A percentile compares a stretch with the other conserved stretches of the same genome.
These are phyloP conservation scores for Myotis pilosus DNA, from an alignment of 2,797 vertebrate species.

Conservation along the genomic window DNA sequence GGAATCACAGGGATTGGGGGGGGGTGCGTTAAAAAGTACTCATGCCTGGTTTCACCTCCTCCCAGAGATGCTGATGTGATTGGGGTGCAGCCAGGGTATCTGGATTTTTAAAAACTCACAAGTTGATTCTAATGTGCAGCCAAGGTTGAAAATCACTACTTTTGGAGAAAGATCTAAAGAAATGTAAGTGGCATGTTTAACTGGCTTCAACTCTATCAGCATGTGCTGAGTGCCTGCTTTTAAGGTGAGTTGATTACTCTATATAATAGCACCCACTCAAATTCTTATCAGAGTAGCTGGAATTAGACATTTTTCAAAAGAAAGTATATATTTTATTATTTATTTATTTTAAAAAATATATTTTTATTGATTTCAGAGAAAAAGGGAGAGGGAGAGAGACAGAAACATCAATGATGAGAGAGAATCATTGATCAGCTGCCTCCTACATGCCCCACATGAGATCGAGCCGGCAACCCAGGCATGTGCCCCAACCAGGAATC, in stretches of 20 bases:
- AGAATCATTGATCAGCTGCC: no score
- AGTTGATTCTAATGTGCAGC: conserved; percentile 4
- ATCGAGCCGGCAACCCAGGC: no score
- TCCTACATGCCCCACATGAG: no score
- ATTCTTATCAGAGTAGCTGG: conserved; percentile 35
- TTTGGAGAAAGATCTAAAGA: neutral
- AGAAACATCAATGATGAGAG: no score
- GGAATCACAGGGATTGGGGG: neutral
- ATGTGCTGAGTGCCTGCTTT: neutral
- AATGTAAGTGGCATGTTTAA: neutral
- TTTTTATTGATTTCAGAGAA: no score
- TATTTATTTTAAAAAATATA: no score
- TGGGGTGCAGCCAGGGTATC: neutral
- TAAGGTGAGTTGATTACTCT: conserved; percentile 39
- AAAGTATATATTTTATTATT: no score
- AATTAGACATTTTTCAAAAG: neutral
- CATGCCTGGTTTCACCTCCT: neutral
- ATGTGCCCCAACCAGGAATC: no score
- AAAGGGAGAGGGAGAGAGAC: no score
- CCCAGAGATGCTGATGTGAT: neutral
- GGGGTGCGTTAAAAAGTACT: neutral
- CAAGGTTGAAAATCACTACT: neutral
- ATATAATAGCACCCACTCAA: neutral
- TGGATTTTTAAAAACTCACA: conserved; percentile 26
- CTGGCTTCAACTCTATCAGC: neutral